Evolutionary conservation across 2,797 vertebrate genomes (phyloP), one percentile per base, ranked within the genome.

Genomic region (Sebastes matsubarae): DNA sequence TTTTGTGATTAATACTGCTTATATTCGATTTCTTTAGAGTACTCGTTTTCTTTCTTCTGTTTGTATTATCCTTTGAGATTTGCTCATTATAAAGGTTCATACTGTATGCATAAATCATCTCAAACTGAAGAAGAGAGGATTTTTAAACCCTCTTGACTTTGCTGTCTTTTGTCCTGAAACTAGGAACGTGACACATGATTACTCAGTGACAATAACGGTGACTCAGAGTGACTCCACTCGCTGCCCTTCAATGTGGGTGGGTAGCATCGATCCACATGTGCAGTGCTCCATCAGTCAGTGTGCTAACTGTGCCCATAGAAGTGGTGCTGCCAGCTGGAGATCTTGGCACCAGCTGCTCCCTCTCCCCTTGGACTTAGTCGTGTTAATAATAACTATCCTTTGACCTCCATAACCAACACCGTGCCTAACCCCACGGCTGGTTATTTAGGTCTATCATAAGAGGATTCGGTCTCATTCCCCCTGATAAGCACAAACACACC

Each of bases 371-470:
- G 80, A 84, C 68, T 83, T 61, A 79, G 65, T 83, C 57, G 30
- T 72, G 75, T 78, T 83, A 79, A 87, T 87, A 66, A 88, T 81
- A 78, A 81, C 70, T 67, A 34, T 76, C 52, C 68, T 76, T 70
- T 87, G 88, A 81, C 91, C 80, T 81, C 77, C 63, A 84, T 79
- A 79, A 85, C 54, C 58, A 73, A 25, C 66, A 59, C n/a, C 8
- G 54, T 30, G 58, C 68, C 82, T 71, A 73, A 75, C 59, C 59
- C 66, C 76, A 66, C 54, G n/a, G 70, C 78, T 82, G 73, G 36
- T 87, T 89, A 88, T 88, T 82, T 84, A 74, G 82, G 82, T 78
- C 82, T 83, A 22, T 72, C 30, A 63, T 86, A 86, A 83, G 87
- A 88, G 82, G 84, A 89, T 92, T 92, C 73, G 83, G 64, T 60